phyloP scores from a whole-genome alignment of 2,888 invertebrate species.

The Dasysyrphus albostriatus region DNA sequence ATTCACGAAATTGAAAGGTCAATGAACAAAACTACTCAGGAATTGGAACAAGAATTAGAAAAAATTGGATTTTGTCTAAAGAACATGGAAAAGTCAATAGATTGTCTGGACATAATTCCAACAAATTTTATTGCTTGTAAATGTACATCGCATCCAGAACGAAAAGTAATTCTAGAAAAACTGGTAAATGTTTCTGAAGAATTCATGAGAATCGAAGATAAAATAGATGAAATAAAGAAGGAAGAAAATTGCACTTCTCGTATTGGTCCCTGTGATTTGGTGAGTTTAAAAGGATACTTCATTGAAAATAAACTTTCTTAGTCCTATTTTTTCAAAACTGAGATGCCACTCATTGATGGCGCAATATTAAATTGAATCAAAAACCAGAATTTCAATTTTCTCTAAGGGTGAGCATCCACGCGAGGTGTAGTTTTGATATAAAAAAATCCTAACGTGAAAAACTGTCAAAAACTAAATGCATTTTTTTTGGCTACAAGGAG shows the following conservation, averaged over 20 bases:
- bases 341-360: no score
- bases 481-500: no score
- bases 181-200: slow-evolving; percentile 38
- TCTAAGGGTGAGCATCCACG: background rate
- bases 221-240: slow-evolving; percentile 16
- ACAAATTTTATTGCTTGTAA: slow-evolving; percentile 20
- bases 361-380: no score
- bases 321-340: no score
- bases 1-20: slow-evolving; percentile 12
- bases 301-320: no score
- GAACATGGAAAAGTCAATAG: slow-evolving; percentile 36
- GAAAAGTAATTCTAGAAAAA: background rate
- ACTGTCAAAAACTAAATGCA: no score
- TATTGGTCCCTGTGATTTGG: slow-evolving; percentile 16
- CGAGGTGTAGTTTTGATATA: no score
- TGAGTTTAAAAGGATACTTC: background rate
- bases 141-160: slow-evolving; percentile 42
- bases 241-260: background rate
- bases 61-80: slow-evolving; percentile 18
- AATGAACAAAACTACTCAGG: background rate
- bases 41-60: slow-evolving; percentile 27
- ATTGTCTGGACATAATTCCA: slow-evolving; percentile 7
- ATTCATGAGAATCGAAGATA: slow-evolving; percentile 2
- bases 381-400: no score
- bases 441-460: no score